A percentile compares a stretch with the other conserved stretches of the same genome.
phyloP scores from a whole-genome alignment of 2,797 vertebrate genomes.

The Coreius guichenoti region DNA sequence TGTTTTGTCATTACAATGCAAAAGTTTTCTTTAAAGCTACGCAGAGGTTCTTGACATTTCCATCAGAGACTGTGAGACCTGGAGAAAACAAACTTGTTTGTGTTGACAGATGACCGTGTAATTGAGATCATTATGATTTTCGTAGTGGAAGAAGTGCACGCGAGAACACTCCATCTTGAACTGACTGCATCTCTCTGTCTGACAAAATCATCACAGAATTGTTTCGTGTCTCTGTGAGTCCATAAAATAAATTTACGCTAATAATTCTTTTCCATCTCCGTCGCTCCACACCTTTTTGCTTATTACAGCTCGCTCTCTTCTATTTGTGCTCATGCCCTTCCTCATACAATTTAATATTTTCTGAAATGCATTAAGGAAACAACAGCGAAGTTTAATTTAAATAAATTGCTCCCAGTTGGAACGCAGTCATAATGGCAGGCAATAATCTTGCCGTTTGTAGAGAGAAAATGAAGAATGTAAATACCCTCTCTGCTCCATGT shows the following conservation, averaged over 20 bases:
- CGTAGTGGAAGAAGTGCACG: conserved; percentile 35
- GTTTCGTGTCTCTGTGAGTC: conserved; percentile 65
- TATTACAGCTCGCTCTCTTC: conserved; percentile 20
- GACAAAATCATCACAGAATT: conserved; percentile 57
- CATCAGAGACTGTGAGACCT: conserved; percentile 56
- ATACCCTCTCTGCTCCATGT: conserved; percentile 72
- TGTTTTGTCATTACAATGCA: conserved; percentile 55
- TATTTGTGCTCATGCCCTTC: conserved; percentile 57
- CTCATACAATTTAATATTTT: conserved; percentile 65
- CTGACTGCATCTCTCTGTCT: conserved; percentile 48
- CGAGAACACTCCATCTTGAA: conserved; percentile 40
- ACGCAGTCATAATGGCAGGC: conserved; percentile 77
- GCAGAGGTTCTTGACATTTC: conserved; percentile 54
- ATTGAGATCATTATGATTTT: conserved; percentile 65
- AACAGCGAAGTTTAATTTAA: conserved; percentile 81
- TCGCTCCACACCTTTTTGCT: conserved; percentile 12
- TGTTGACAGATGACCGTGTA: conserved; percentile 60
- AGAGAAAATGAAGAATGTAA: conserved; percentile 82
- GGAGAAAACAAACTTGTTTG: conserved; percentile 58
- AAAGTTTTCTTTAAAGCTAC: conserved; percentile 60
- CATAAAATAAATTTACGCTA: conserved; percentile 64
- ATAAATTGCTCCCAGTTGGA: conserved; percentile 84
- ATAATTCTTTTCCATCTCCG: conserved; percentile 59
- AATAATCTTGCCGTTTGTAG: conserved; percentile 74
- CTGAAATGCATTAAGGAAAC: conserved; percentile 74